phyloP scores from a whole-genome alignment of 2,797 vertebrate species.

The Gallinago stenura region DNA sequence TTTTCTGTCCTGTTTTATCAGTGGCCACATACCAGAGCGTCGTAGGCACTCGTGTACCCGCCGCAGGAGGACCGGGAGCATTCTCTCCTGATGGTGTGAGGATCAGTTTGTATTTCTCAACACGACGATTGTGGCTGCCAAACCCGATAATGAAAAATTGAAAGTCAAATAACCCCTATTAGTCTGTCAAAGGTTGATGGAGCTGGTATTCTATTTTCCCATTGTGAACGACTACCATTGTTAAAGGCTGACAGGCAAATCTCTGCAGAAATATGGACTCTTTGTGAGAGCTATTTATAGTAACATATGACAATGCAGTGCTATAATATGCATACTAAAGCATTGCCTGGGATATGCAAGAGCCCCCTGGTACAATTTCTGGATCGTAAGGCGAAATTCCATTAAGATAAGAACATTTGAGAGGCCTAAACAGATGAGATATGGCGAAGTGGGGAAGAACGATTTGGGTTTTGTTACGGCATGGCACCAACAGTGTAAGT shows the following conservation, averaged over 20 bases:
- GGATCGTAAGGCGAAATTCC: constrained; percentile 37
- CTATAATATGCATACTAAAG: constrained; percentile 56
- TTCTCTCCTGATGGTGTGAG: not conserved
- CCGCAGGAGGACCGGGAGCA: fast-evolving
- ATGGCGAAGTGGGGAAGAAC: not conserved
- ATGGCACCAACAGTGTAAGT: not conserved
- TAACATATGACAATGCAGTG: constrained; percentile 62
- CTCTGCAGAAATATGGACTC: constrained; percentile 69
- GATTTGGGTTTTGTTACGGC: not conserved
- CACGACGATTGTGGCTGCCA: constrained; percentile 31
- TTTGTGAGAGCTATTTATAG: constrained; percentile 59
- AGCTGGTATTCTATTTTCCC: constrained; percentile 62
- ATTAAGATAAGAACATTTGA: constrained; percentile 56
- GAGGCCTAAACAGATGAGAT: constrained; percentile 30
- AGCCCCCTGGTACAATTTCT: constrained; percentile 6
- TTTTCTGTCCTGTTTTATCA: not conserved
- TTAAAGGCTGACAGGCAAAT: constrained; percentile 64
- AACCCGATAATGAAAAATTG: constrained; percentile 72
- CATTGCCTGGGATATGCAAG: not conserved
- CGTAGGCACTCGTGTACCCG: not conserved
- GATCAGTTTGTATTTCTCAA: constrained; percentile 59
- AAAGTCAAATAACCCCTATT: constrained; percentile 76
- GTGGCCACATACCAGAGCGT: not conserved
- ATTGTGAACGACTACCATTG: constrained; percentile 58
- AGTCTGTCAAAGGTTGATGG: constrained; percentile 75